Percentiles rank a stretch among this genome's conserved stretches.
These are phyloP conservation scores for Fringilla coelebs DNA, from an alignment of 2,797 vertebrate genomes.

Conservation along the genomic window DNA sequence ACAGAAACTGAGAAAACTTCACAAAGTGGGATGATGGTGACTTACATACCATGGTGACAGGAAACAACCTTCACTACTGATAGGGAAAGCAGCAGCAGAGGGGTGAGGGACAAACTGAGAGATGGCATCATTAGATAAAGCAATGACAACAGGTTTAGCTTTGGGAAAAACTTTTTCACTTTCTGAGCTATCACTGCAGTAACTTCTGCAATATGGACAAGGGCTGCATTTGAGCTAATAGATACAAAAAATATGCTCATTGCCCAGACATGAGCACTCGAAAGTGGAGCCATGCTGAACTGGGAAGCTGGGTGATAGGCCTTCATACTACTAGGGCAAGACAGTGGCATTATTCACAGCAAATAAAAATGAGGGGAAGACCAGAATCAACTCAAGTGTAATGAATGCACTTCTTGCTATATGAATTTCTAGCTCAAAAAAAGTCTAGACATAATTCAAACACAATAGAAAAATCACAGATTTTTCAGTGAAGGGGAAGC, in stretches of 20 bases:
- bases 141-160: neutral
- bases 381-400: neutral
- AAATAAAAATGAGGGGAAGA: neutral
- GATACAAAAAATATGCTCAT: neutral
- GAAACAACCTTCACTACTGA: neutral
- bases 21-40: no score
- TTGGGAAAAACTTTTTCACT: neutral
- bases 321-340: neutral
- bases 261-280: neutral
- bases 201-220: neutral
- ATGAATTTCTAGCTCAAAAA: neutral
- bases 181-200: neutral
- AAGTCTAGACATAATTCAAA: neutral
- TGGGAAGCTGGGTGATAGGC: neutral
- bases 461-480: neutral
- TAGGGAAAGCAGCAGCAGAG: neutral
- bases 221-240: neutral
- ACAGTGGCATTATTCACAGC: neutral
- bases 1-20: no score
- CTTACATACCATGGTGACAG: neutral
- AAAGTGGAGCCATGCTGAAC: neutral
- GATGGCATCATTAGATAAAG: neutral
- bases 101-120: neutral
- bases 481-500: neutral
- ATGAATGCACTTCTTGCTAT: neutral